phyloP scores from a whole-genome alignment of 1,140 invertebrate genomes.

The Brachionus paranguensis region DNA sequence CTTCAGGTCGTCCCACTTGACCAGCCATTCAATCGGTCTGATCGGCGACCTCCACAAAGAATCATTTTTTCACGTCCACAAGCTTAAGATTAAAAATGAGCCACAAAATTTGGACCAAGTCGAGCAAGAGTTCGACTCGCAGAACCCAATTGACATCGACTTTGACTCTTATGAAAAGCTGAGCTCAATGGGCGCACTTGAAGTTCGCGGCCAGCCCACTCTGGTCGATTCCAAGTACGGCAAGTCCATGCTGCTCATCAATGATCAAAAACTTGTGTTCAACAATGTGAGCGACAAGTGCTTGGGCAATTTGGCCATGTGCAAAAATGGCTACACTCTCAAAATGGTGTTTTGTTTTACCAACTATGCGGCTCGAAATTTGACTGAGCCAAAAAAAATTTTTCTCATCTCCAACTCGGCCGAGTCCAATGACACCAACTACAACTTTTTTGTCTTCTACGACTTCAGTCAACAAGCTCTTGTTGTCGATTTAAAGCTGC shows the following conservation, averaged over 20 bases:
- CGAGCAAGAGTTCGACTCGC: background rate
- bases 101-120: background rate
- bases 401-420: background rate
- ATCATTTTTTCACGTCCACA: conserved; percentile 2
- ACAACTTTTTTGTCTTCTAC: conserved; percentile 9
- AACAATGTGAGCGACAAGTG: conserved; percentile 7
- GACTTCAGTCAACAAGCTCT: background rate
- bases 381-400: background rate
- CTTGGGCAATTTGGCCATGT: conserved; percentile 6
- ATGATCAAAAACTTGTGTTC: conserved; percentile 24
- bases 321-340: conserved; percentile 33
- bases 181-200: background rate
- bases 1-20: background rate
- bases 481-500: background rate
- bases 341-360: conserved; percentile 23
- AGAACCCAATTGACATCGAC: background rate
- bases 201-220: background rate
- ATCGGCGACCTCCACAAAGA: background rate
- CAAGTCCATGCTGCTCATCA: background rate
- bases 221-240: conserved; percentile 27
- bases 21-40: background rate
- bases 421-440: background rate
- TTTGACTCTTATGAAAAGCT: conserved; percentile 34
- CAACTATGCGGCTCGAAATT: background rate
- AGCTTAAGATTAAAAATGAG: background rate